Evolutionary conservation across 2,797 vertebrate genomes (phyloP).

Genomic region (Todus mexicanus): DNA sequence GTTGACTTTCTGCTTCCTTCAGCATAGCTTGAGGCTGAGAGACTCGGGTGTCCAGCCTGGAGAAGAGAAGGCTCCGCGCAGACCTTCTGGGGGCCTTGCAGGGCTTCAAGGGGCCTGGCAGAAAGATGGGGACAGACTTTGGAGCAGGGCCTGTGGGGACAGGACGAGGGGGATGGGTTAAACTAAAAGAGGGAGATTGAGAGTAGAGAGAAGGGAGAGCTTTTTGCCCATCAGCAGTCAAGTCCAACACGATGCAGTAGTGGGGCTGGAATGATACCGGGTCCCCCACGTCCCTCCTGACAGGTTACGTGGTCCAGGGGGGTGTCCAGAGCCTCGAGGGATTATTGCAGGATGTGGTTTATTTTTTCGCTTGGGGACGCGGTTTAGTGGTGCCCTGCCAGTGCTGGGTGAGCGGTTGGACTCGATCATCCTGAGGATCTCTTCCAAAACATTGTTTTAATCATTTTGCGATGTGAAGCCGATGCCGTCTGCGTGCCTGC

Average conservation of each 20-base stretch:
- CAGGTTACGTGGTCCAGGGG: neutral
- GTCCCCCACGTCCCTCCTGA: too few relatives aligned
- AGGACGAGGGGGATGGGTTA: neutral
- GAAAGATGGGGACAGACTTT: neutral
- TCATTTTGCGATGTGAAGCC: neutral
- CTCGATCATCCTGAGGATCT: too few relatives aligned
- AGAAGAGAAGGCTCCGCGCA: neutral
- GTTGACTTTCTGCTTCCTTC: neutral
- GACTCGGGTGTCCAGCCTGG: neutral
- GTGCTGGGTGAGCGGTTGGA: too few relatives aligned
- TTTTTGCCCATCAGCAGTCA: neutral
- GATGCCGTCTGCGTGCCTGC: fast-evolving
- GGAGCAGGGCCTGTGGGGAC: neutral
- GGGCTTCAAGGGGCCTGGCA: neutral
- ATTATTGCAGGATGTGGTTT: too few relatives aligned
- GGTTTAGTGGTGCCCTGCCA: too few relatives aligned
- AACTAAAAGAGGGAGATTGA: neutral
- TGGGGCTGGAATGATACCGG: too few relatives aligned
- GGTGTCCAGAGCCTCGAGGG: neutral
- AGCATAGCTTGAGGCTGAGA: neutral
- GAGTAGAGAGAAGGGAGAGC: too few relatives aligned
- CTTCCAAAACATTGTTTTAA: neutral
- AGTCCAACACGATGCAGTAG: neutral
- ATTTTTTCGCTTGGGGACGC: too few relatives aligned
- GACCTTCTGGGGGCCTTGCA: neutral